Base-by-base conservation (phyloP, 2,113 vertebrate genomes). In the Sciurus niger region DNA sequence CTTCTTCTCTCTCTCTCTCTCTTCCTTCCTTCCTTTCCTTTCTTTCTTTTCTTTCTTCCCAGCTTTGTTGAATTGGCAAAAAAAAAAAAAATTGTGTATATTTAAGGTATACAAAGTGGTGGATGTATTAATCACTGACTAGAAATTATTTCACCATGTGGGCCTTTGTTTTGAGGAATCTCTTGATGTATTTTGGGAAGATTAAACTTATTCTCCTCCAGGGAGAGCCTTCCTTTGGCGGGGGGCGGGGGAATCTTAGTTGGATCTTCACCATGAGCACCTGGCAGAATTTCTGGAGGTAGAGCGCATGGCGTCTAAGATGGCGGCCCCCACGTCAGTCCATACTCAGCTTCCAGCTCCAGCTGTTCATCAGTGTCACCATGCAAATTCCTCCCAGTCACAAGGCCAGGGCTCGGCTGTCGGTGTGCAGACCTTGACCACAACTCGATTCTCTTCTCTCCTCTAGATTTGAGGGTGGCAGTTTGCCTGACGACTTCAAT, bases 381-480 rank as follows among this genome's bases (percentile, higher is more conserved):
- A 0, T 40, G n/a, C 25, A 11, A 16, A 25, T 25, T 12, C n/a
- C n/a, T 70, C 2, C 74, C 48, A 0, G 28, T 11, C n/a, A 5
- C 0, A 2, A 51, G 9, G 28, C n/a, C 25, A 24, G 25, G 60
- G 25, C 68, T 34, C 46, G 80, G 14, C 3, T 80, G 7, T 37
- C 9, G 1, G 18, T 2, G 13, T 76, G 40, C 22, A 6, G 4
- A 0, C 4, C 17, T 18, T 16, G 30, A 58, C 76, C 10, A 0
- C 1, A 7, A 3, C 80, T n/a, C 6, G 32, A n/a, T 10, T 32
- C 10, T 37, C 16, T 73, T 24, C 14, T n/a, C 11, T 48, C 58
- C 48, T 60, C 20, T 6, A 55, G 77, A 25, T 53, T 60, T 60
- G 2, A 3, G 67, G 55, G 0, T 22, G 78, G 20, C 34, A 28